Percentiles rank a stretch among this genome's conserved stretches.
Evolutionary conservation across 1,140 invertebrate genomes (phyloP).

Genomic region (Bombus terrestris): DNA sequence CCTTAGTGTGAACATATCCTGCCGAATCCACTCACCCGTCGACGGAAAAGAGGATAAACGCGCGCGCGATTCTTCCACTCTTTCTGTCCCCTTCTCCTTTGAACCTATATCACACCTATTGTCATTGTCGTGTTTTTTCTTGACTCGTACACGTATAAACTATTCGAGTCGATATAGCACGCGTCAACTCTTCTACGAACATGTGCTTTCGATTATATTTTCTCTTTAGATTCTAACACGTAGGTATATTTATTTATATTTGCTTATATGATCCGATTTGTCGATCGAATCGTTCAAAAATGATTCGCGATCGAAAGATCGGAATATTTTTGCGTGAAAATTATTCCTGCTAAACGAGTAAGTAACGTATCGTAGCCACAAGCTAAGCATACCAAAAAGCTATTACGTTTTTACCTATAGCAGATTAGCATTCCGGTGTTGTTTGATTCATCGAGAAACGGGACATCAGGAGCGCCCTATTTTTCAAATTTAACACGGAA

Average conservation of each 20-base stretch:
- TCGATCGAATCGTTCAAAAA: neutral
- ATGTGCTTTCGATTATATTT: neutral
- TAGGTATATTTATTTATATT: neutral
- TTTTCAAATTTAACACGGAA: neutral
- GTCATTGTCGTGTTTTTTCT: neutral
- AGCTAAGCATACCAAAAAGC: neutral
- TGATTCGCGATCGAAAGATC: neutral
- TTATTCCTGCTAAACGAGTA: neutral
- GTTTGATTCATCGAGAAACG: neutral
- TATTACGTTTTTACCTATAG: neutral
- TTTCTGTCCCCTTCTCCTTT: too few relatives aligned
- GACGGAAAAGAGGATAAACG: conserved; percentile 62
- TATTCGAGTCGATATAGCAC: neutral
- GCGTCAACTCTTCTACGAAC: neutral
- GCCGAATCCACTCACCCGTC: conserved; percentile 45
- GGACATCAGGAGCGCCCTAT: neutral
- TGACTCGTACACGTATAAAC: neutral
- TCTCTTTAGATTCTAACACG: neutral
- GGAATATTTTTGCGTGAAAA: neutral
- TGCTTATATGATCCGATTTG: neutral
- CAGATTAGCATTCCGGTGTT: neutral
- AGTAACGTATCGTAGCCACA: neutral
- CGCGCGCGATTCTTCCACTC: neutral
- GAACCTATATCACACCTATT: too few relatives aligned
- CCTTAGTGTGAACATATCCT: conserved; percentile 76